Evolutionary conservation across 2,113 vertebrate species (phyloP).

Genomic region (Empidonax alnorum): DNA sequence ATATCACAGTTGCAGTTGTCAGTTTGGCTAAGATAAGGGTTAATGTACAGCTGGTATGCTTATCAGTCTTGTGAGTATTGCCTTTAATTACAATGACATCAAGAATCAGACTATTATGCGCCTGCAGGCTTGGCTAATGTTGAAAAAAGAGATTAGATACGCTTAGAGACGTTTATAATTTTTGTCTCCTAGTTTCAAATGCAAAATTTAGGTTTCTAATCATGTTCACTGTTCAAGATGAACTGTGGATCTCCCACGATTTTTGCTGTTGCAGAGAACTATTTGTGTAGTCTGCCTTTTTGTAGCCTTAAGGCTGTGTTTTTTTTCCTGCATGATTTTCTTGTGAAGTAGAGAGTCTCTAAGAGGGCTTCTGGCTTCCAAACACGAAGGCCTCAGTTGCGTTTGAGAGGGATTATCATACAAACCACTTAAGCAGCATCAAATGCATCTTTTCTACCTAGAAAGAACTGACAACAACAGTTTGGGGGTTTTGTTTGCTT

Average conservation of each 20-base stretch:
- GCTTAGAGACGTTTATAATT: slow-evolving; percentile 8
- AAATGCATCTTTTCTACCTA: not conserved
- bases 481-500: not conserved
- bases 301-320: not conserved
- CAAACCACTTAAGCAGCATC: not conserved
- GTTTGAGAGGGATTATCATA: not conserved
- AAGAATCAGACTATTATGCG: slow-evolving; percentile 10
- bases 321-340: not conserved
- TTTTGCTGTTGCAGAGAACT: not conserved
- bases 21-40: slow-evolving; percentile 41
- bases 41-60: slow-evolving; percentile 39
- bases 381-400: not conserved
- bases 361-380: not conserved
- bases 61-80: slow-evolving; percentile 44
- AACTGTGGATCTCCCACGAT: not conserved
- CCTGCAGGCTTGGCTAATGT: slow-evolving; percentile 43
- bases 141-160: slow-evolving; percentile 41
- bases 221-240: slow-evolving; percentile 29
- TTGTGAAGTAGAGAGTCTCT: not conserved
- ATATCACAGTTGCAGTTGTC: slow-evolving; percentile 10
- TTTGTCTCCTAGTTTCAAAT: slow-evolving; percentile 37
- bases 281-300: not conserved
- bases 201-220: slow-evolving; percentile 24
- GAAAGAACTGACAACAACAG: not conserved
- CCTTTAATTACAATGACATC: slow-evolving; percentile 55